These are phyloP conservation scores for Pteruthius melanotis DNA, from an alignment of 2,113 vertebrate species.

Conservation along the genomic window DNA sequence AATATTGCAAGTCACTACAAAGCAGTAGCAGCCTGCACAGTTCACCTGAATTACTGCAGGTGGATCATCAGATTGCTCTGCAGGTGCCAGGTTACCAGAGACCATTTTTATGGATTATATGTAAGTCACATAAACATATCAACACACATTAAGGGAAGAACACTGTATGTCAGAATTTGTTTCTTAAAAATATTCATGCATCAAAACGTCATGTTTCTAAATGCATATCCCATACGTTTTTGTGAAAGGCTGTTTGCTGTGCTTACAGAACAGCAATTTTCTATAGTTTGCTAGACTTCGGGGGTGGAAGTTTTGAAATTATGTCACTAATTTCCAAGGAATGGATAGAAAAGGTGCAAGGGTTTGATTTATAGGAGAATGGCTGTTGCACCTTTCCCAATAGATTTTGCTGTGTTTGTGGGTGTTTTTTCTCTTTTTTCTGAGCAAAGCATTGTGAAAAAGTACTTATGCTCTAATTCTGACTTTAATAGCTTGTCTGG, in stretches of 20 bases:
- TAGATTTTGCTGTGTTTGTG: not conserved
- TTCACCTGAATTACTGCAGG: not conserved
- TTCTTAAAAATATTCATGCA: not conserved
- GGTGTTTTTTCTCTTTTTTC: accelerated
- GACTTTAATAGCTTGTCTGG: not conserved
- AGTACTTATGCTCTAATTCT: not conserved
- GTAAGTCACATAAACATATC: not conserved
- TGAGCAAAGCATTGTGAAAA: not conserved
- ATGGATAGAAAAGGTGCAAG: not conserved
- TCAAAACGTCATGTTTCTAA: not conserved
- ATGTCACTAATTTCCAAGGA: not conserved
- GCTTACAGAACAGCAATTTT: not conserved
- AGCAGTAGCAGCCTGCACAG: not conserved
- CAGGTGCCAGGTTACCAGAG: not conserved
- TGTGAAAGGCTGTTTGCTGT: not conserved
- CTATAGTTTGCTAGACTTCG: not conserved
- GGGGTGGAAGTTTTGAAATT: not conserved
- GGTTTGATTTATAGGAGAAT: not conserved
- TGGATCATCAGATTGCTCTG: not conserved
- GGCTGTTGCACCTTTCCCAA: not conserved
- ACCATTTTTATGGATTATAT: not conserved
- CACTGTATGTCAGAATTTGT: not conserved
- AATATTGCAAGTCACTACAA: not conserved
- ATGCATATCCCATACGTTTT: not conserved
- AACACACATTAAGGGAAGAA: not conserved